phyloP scores from a whole-genome alignment of 2,888 invertebrate genomes.

The Chromoteleia sp. region DNA sequence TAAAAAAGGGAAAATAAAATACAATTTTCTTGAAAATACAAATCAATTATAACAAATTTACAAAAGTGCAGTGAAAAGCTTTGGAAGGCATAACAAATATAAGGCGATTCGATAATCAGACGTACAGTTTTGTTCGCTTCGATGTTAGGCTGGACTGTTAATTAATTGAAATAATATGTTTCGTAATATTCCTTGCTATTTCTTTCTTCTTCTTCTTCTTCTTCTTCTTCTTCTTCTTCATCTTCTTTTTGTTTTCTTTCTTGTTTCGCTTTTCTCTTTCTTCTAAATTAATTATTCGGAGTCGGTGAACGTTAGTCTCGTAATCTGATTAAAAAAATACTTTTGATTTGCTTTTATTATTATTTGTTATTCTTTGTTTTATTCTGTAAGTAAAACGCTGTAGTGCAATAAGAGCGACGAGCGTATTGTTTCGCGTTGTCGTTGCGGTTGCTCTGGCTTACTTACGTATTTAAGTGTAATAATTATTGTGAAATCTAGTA shows the following conservation, averaged over 20 bases:
- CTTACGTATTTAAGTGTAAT: slow-evolving; percentile 70
- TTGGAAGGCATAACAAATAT: slow-evolving; percentile 59
- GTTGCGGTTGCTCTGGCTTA: slow-evolving; percentile 69
- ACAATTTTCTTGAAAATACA: neutral
- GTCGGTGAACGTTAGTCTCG: slow-evolving; percentile 37
- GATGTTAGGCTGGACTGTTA: slow-evolving; percentile 36
- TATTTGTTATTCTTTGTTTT: slow-evolving; percentile 31
- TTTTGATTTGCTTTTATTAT: slow-evolving; percentile 57
- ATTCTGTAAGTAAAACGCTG: slow-evolving; percentile 59
- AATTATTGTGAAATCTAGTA: slow-evolving; percentile 82
- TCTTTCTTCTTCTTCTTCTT: neutral
- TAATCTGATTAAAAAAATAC: slow-evolving; percentile 65
- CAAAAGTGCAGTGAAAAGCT: slow-evolving; percentile 55
- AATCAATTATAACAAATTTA: slow-evolving; percentile 7
- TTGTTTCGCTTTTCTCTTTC: neutral
- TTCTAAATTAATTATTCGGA: slow-evolving; percentile 31
- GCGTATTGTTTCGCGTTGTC: slow-evolving; percentile 47
- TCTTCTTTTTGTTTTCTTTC: neutral
- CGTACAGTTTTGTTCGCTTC: slow-evolving; percentile 55
- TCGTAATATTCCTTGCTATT: slow-evolving; percentile 17
- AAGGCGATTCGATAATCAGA: slow-evolving; percentile 62
- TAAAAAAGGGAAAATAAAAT: too few species aligned
- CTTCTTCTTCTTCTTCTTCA: neutral
- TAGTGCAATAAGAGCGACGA: slow-evolving; percentile 47
- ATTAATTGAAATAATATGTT: slow-evolving; percentile 35